Evolutionary conservation across 2,888 invertebrate species (phyloP), one percentile per base, ranked within the genome.

Genomic region (Meta bourneti): DNA sequence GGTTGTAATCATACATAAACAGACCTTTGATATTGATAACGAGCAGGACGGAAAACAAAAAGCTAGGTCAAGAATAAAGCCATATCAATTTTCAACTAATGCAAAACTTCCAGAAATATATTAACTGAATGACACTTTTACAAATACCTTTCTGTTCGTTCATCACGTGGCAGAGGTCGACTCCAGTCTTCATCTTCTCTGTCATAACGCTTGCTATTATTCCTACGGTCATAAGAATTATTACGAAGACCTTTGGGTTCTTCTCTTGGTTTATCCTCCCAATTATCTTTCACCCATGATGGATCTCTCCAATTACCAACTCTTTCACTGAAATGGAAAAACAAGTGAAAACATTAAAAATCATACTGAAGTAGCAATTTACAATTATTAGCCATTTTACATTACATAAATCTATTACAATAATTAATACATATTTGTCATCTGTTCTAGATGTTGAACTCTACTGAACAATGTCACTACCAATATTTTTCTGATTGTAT

Each of bases 131-230:
- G 34, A 34, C 34, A 34, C 34, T 34, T 34, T 34, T 34, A 34
- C 34, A 34, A 34, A 34, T 54, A 92, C 93, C 93, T 92, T 77
- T 93, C 93, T 48, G 90, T 16, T 52, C 93, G 86, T 95, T 98
- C 98, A 95, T 99, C 98, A 94, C 97, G 96, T 93, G 97, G 96
- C 94, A 97, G 96, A 94, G 98, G 97, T 94, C 97, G 95, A 94
- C 98, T 97, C 98, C 98, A 99, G 95, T 99, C 99, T 95, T 94
- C 94, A n/a, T 94, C 94, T 79, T 94, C 94, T 51, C 89, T 80
- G 95, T 95, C 93, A 77, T 70, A 90, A 8, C 91, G 89, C 54
- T 75, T 90, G 11, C 83, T 83, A 49, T 89, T 89, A 89, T 78
- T 86, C 74, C 93, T 89, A 13, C 91, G 71, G 34, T 91, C 91